A percentile compares a stretch with the other conserved stretches of the same genome.
Conservation (phyloP, 2,797 vertebrate genomes). For the Pseudomugil tenellus region DNA sequence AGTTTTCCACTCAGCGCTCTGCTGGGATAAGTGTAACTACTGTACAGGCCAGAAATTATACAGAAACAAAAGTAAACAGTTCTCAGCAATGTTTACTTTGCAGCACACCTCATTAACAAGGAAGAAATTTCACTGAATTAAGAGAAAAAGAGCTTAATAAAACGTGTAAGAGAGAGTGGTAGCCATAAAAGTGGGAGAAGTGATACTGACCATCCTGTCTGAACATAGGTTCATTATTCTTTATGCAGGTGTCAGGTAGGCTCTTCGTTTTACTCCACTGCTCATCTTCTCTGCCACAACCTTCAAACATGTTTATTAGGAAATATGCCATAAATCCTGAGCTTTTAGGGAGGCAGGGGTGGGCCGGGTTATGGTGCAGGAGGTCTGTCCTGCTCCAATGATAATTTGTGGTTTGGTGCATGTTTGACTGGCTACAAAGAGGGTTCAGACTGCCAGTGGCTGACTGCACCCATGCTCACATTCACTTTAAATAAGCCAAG, state of each 20-base stretch:
- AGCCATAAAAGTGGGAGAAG: conserved; percentile 7
- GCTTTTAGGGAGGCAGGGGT: conserved; percentile 57
- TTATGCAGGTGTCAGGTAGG: conserved; percentile 61
- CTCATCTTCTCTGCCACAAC: conserved; percentile 64
- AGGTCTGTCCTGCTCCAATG: conserved; percentile 85
- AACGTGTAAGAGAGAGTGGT: conserved; percentile 9
- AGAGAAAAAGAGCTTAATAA: conserved; percentile 33
- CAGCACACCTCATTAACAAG: conserved; percentile 70
- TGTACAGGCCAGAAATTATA: conserved; percentile 71
- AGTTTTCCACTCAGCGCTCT: conserved; percentile 67
- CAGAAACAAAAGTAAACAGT: conserved; percentile 73
- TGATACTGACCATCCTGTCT: conserved; percentile 21
- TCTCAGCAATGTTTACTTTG: conserved; percentile 66
- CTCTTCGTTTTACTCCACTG: conserved; percentile 68
- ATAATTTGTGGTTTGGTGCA: conserved; percentile 94
- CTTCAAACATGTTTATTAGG: conserved; percentile 86
- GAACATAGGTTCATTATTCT: conserved; percentile 27
- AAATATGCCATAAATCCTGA: conserved; percentile 85
- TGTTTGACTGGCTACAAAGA: conserved; percentile 90
- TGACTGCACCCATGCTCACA: conserved; percentile 72
- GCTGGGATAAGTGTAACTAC: conserved; percentile 70
- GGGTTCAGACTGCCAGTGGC: conserved; percentile 86
- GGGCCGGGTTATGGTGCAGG: conserved; percentile 75
- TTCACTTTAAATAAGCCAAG: conserved; percentile 86
- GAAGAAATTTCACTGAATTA: conserved; percentile 56